These are phyloP conservation scores for Dynastes grantii DNA, from an alignment of 2,888 invertebrate genomes.

Conservation along the genomic window DNA sequence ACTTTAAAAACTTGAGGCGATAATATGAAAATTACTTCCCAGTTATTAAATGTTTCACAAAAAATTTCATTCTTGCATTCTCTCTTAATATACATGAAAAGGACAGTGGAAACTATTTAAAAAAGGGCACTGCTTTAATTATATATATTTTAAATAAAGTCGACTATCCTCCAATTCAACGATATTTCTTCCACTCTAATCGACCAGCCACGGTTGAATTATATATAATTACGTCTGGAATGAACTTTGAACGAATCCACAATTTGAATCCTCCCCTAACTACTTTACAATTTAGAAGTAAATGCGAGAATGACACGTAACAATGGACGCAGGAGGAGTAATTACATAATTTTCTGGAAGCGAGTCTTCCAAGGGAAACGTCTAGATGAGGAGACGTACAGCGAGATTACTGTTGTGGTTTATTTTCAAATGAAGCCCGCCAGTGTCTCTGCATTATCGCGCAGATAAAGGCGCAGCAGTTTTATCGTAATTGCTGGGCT, in stretches of 20 bases:
- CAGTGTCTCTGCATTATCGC: slow-evolving; percentile 55
- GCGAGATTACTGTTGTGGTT: slow-evolving; percentile 55
- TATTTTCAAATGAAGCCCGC: slow-evolving; percentile 57
- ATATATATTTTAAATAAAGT: background rate
- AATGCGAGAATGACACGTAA: slow-evolving; percentile 42
- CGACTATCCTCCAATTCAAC: background rate
- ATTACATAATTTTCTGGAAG: slow-evolving; percentile 55
- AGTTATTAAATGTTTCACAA: too few relatives aligned
- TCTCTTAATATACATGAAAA: too few relatives aligned
- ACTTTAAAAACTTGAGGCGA: too few relatives aligned
- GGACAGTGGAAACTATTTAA: background rate
- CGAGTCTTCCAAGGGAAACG: slow-evolving; percentile 44
- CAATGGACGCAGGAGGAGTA: slow-evolving; percentile 49
- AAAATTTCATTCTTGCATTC: too few relatives aligned
- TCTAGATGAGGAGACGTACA: slow-evolving; percentile 51
- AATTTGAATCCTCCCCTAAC: slow-evolving; percentile 32
- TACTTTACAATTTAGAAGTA: slow-evolving; percentile 40
- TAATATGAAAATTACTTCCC: too few relatives aligned
- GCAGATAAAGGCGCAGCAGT: slow-evolving; percentile 55
- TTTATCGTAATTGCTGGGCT: slow-evolving; percentile 56
- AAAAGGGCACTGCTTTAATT: background rate
- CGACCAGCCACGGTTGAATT: background rate
- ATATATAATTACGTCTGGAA: slow-evolving; percentile 25
- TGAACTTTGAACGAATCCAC: slow-evolving; percentile 35
- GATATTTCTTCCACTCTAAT: background rate